Evolutionary conservation across 1,140 invertebrate genomes (phyloP), one percentile per base, ranked within the genome.

Genomic region (Coenobita brevimanus): DNA sequence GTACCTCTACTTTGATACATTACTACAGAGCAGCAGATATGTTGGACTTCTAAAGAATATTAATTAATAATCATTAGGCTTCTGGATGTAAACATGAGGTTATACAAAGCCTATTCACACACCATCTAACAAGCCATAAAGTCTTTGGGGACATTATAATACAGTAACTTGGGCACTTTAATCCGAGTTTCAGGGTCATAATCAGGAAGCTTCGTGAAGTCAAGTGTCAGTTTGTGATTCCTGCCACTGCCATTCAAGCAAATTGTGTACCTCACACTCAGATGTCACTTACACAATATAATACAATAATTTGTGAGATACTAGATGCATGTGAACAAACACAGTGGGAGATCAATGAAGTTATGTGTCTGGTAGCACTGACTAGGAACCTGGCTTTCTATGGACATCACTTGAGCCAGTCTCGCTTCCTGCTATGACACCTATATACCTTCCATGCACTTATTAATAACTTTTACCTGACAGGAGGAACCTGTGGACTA

Each of bases 11-110:
- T 81, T 88, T 73, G 79, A 82, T 88, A 88, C 86, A 88, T 88
- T 54, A 75, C 86, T 88, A 88, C 64, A 88, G 86, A 88, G 86
- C 86, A 88, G 86, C 82, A 88, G 86, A 88, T 88, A 88, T 88
- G 86, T 88, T 81, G 69, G 78, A 82, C 86, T 88, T 81, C 78
- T 81, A 88, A 88, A 88, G 69, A 88, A 82, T 73, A 57, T 76
- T 36, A 73, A 67, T 60, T 85, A 85, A 79, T 73, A 82, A 75
- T 69, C 67, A 73, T 64, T 87, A 87, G 84, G 84, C 84, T 87
- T 79, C 86, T 88, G 86, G 86, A 81, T 88, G 78, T 76, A 88
- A 88, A 88, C 86, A 88, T 87, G 36, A 43, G 84, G 76, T 87
- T 87, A 84, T 84, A 87, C 76, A 67, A 69, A 87, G 84, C 84